phyloP scores from a whole-genome alignment of 2,797 vertebrate genomes.

The Gouania willdenowi region DNA sequence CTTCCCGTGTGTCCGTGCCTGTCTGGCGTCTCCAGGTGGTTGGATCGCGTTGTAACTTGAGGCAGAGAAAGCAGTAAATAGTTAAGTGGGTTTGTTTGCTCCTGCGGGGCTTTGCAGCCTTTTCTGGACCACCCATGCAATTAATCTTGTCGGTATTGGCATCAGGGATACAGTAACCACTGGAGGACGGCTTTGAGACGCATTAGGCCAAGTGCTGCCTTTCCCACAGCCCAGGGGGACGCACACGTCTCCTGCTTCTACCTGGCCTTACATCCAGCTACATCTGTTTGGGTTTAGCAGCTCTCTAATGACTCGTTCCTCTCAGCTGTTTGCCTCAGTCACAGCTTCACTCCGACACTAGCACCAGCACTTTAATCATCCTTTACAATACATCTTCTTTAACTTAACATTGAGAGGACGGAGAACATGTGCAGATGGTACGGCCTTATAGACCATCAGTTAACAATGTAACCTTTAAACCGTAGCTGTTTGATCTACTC shows the following conservation, averaged over 20 bases:
- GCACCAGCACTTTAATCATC: conserved; percentile 56
- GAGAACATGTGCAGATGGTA: conserved; percentile 59
- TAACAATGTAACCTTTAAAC: conserved; percentile 51
- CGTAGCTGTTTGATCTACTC: conserved; percentile 48
- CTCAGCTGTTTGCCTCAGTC: conserved; percentile 30
- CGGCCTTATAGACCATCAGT: conserved; percentile 58
- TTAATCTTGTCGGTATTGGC: conserved; percentile 68
- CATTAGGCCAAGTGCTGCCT: conserved; percentile 58
- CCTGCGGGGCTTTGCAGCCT: conserved; percentile 40
- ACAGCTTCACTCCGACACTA: conserved; percentile 39
- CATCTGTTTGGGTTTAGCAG: conserved; percentile 12
- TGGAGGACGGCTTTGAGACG: conserved; percentile 61
- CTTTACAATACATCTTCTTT: conserved; percentile 70
- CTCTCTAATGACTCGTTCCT: conserved; percentile 30
- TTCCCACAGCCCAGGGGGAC: conserved; percentile 34
- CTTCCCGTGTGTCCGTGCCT: conserved; percentile 35
- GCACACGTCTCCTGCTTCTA: conserved; percentile 16
- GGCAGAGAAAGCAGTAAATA: conserved; percentile 57
- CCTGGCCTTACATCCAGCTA: conserved; percentile 16
- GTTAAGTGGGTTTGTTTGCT: conserved; percentile 68
- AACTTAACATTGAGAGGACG: conserved; percentile 48
- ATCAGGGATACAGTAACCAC: conserved; percentile 54
- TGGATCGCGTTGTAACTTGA: conserved; percentile 53
- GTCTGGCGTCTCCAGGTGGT: conserved; percentile 55
- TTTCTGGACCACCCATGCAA: conserved; percentile 50